phyloP scores from a whole-genome alignment of 2,888 invertebrate species.

The Diarsia brunnea region DNA sequence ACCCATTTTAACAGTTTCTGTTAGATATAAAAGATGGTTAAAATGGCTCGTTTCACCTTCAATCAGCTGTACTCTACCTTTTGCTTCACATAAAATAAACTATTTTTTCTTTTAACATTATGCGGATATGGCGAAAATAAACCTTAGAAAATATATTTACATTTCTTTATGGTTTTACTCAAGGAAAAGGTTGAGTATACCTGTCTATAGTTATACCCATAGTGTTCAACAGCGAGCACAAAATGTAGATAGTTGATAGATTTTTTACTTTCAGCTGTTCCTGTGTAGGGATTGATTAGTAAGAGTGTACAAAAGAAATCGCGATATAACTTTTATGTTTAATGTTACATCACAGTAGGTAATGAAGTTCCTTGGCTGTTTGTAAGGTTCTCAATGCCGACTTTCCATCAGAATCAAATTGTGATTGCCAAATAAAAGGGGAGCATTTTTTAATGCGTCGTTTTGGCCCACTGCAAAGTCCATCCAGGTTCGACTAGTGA shows the following conservation, averaged over 20 bases:
- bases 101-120: not conserved
- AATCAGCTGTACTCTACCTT: constrained; percentile 40
- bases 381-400: constrained; percentile 21
- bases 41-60: constrained; percentile 37
- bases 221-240: constrained; percentile 74
- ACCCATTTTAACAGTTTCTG: not conserved
- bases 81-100: not conserved
- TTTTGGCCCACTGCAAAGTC: not conserved
- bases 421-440: constrained; percentile 1
- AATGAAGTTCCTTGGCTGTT: constrained; percentile 52
- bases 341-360: constrained; percentile 49
- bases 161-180: not conserved
- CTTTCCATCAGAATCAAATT: constrained; percentile 7
- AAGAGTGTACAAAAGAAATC: constrained; percentile 50
- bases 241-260: constrained; percentile 63
- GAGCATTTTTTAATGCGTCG: not conserved
- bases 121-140: not conserved
- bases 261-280: constrained; percentile 60
- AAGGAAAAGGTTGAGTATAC: constrained; percentile 49
- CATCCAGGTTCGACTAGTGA: not conserved
- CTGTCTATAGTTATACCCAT: constrained; percentile 49
- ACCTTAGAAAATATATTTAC: not conserved
- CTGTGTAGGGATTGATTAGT: constrained; percentile 39
- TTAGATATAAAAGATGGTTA: constrained; percentile 30
- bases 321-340: constrained; percentile 39